Conservation (phyloP, 1,140 invertebrate species). For the Scaptomyza graminum region DNA sequence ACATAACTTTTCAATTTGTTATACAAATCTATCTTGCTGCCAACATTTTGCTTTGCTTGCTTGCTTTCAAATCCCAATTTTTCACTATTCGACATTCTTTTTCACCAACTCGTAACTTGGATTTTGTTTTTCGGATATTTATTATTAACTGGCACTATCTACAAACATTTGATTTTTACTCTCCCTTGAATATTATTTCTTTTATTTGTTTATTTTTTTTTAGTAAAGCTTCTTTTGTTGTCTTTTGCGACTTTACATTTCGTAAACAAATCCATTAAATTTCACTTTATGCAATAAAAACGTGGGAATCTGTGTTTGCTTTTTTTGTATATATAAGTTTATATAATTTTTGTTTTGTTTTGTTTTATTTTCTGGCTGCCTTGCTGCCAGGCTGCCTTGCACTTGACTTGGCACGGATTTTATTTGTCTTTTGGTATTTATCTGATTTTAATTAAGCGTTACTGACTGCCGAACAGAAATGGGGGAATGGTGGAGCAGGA, state of each 20-base stretch:
- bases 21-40: too few species aligned
- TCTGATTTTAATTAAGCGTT: conserved; percentile 63
- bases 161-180: background rate
- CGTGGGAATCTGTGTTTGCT: conserved; percentile 8
- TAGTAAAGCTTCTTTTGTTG: conserved; percentile 10
- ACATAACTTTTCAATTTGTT: too few species aligned
- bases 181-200: background rate
- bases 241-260: conserved; percentile 32
- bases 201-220: background rate
- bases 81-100: too few species aligned
- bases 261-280: conserved; percentile 49
- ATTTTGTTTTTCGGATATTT: too few species aligned
- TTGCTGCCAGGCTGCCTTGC: conserved; percentile 11
- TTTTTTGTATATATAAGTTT: conserved; percentile 40
- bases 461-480: conserved; percentile 33
- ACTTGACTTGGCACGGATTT: conserved; percentile 43
- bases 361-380: conserved; percentile 10
- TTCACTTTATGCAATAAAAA: conserved; percentile 34
- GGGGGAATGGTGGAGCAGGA: background rate
- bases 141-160: too few species aligned
- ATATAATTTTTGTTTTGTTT: conserved; percentile 29
- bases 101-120: too few species aligned
- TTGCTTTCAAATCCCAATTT: background rate
- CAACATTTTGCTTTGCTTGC: too few species aligned
- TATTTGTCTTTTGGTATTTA: conserved; percentile 64